A percentile compares a stretch with the other conserved stretches of the same genome.
Conservation (phyloP, 2,888 invertebrate genomes). For the Aradus depressus region DNA sequence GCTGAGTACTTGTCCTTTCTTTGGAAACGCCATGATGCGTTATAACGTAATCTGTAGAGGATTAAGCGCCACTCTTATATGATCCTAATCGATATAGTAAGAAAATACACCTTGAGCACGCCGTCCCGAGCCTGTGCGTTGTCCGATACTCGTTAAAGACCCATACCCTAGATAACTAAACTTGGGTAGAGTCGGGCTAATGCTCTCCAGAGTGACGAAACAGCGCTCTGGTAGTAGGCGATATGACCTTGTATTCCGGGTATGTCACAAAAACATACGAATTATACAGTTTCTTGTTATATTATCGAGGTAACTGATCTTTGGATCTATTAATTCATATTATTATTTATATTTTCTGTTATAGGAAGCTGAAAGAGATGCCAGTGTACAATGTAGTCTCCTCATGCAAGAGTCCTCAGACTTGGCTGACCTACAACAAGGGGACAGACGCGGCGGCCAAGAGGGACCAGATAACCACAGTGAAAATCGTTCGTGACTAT, state of each 20-base stretch:
- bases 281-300: background rate
- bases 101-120: no score
- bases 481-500: slow-evolving; percentile 1
- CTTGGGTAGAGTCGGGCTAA: no score
- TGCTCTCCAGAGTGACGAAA: no score
- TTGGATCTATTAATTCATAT: background rate
- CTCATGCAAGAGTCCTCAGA: slow-evolving; percentile 16
- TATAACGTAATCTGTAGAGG: no score
- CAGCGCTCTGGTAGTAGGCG: no score
- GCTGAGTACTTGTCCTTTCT: no score
- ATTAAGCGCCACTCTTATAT: no score
- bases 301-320: slow-evolving; percentile 1
- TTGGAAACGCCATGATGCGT: no score
- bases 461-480: slow-evolving; percentile 6
- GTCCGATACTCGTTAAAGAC: no score
- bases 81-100: no score
- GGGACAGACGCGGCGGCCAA: background rate
- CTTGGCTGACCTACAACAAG: slow-evolving; percentile 15
- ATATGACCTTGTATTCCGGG: background rate
- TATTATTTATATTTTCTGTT: background rate
- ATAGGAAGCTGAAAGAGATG: slow-evolving; percentile 1
- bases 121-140: no score
- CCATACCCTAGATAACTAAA: no score
- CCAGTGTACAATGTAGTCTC: slow-evolving; percentile 23
- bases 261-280: background rate